Evolutionary conservation across 2,888 invertebrate genomes (phyloP), one percentile per base, ranked within the genome.

Genomic region (Deilephila porcellus): DNA sequence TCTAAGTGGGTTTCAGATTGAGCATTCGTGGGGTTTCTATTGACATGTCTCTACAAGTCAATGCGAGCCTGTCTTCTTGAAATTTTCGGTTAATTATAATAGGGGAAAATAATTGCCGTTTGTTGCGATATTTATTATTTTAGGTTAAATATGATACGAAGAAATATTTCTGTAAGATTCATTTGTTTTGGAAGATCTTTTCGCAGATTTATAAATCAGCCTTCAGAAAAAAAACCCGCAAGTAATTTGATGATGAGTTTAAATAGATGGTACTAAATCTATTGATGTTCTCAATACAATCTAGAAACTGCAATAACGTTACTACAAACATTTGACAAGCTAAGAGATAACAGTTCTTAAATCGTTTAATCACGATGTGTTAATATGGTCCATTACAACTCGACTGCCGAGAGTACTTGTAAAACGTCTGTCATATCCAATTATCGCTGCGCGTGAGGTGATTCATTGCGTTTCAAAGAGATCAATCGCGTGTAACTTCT

Each of bases 1-100:
- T 67, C 52, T 67, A 67, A 67, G 25, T 67, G 45, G 52, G 25
- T 67, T 45, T 52, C 67, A 6, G 45, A 52, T 52, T 52, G 52
- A 52, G 45, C 14, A 45, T 67, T 5, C 17, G 45, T 20, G 14
- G 52, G 8, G 17, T 67, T 67, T 19, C 45, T 67, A 63, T 34
- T 67, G 37, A 19, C 7, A 37, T 20, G 19, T 37, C n/a, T 20
- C 8, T 64, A 20, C 56, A 56, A 14, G 14, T 45, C 11, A 45
- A 7, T 56, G 19, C n/a, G n/a, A n/a, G 56, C n/a, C 19, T 56
- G n/a, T n/a, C 52, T 52, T 8, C 4, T n/a, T 14, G 11, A 45
- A 11, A 45, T 45, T 45, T 45, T 45, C 11, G 45, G 45, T 45
- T 0, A 3, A 11, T 14, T 45, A 45, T 14, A 11, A 45, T 14